A percentile compares a stretch with the other conserved stretches of the same genome.
Evolutionary conservation across 1,140 invertebrate genomes (phyloP).

Genomic region (Trichonephila clavata): DNA sequence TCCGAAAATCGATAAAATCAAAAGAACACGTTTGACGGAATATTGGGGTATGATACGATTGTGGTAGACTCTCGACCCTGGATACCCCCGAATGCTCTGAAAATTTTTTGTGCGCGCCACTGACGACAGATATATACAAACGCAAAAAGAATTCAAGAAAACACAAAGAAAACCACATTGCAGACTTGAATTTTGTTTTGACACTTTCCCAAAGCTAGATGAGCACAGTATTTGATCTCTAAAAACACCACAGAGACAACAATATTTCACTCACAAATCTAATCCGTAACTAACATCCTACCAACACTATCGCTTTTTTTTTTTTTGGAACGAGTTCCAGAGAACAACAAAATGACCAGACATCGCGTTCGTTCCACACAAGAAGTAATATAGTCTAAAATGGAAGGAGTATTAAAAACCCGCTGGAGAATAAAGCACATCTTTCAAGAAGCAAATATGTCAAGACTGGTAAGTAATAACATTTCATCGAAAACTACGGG

Average conservation of each 20-base stretch:
- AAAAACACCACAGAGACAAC: background rate
- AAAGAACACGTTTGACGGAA: too few species aligned
- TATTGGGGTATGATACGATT: too few species aligned
- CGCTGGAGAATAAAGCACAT: background rate
- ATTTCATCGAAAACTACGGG: slow-evolving; percentile 45
- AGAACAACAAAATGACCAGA: background rate
- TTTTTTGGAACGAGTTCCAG: background rate
- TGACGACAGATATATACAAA: too few species aligned
- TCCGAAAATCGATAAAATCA: too few species aligned
- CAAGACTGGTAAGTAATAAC: slow-evolving; percentile 45
- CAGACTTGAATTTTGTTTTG: too few species aligned
- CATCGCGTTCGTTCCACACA: background rate
- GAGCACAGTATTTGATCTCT: background rate
- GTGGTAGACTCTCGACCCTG: too few species aligned
- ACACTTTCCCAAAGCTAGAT: background rate
- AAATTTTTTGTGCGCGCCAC: too few species aligned
- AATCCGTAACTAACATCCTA: background rate
- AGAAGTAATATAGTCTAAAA: background rate
- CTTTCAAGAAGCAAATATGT: slow-evolving; percentile 49
- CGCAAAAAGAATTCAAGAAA: too few species aligned
- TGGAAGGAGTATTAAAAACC: background rate
- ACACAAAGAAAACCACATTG: too few species aligned
- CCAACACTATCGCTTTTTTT: background rate
- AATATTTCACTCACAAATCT: background rate
- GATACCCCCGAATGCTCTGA: too few species aligned